These are phyloP conservation scores for Centropus bengalensis DNA, from an alignment of 2,113 vertebrate genomes.

Conservation along the genomic window DNA sequence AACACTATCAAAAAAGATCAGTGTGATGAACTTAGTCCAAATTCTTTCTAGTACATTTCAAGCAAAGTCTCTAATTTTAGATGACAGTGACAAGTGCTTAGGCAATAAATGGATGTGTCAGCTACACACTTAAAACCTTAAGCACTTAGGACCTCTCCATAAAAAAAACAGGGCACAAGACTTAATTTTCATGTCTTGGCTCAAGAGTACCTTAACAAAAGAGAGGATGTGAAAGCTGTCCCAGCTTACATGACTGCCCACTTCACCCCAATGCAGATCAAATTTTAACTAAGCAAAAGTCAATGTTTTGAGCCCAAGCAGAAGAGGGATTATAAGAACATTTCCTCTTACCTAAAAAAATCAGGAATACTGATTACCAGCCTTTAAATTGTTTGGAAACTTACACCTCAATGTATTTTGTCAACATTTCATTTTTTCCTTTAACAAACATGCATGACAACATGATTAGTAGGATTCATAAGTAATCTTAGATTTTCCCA, in stretches of 20 bases:
- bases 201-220: background rate
- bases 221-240: background rate
- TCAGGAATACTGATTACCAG: background rate
- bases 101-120: background rate
- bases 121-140: background rate
- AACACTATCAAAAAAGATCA: background rate
- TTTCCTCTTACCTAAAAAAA: background rate
- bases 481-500: background rate
- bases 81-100: accelerated
- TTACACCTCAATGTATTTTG: background rate
- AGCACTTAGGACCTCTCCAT: background rate
- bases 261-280: background rate
- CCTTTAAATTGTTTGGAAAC: background rate
- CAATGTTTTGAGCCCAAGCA: background rate
- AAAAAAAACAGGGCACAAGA: background rate
- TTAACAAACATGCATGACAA: background rate
- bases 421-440: background rate
- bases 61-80: background rate
- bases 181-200: background rate
- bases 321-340: background rate
- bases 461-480: background rate
- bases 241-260: background rate
- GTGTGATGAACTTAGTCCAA: background rate
- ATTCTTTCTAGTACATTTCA: background rate
- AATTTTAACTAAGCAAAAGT: background rate